Conservation (phyloP, 1,140 invertebrate genomes). For the Zophobas atratus region DNA sequence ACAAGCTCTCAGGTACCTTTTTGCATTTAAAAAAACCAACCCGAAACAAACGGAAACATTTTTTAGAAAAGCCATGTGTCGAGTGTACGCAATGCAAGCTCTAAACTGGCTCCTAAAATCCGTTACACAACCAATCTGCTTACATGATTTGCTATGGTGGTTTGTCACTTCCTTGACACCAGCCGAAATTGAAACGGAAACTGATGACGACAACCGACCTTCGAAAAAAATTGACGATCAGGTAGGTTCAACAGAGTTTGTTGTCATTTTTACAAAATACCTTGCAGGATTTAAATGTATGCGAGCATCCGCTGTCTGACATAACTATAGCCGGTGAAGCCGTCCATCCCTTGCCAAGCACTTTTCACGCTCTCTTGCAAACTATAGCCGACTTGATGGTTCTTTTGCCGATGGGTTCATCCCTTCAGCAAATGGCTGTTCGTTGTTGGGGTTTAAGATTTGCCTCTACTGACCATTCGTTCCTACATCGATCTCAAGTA, state of each 20-base stretch:
- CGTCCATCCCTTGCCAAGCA: conserved; percentile 83
- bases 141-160: conserved; percentile 97
- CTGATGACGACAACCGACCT: conserved; percentile 71
- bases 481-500: conserved; percentile 84
- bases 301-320: conserved; percentile 87
- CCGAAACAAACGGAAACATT: background rate
- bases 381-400: conserved; percentile 95
- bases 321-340: conserved; percentile 85
- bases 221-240: conserved; percentile 72
- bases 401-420: conserved; percentile 88
- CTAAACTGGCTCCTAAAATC: conserved; percentile 95
- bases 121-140: conserved; percentile 90
- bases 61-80: conserved; percentile 83
- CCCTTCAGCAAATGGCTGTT: conserved; percentile 92
- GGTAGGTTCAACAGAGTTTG: conserved; percentile 61
- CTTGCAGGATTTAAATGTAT: conserved; percentile 71
- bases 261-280: conserved; percentile 8
- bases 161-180: conserved; percentile 85
- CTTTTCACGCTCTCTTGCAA: conserved; percentile 91
- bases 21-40: background rate
- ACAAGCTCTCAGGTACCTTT: conserved; percentile 75
- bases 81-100: conserved; percentile 91
- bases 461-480: conserved; percentile 89
- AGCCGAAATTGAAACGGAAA: conserved; percentile 66
- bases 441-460: conserved; percentile 95